Evolutionary conservation across 1,140 invertebrate genomes (phyloP).

Genomic region (Marisa cornuarietis): DNA sequence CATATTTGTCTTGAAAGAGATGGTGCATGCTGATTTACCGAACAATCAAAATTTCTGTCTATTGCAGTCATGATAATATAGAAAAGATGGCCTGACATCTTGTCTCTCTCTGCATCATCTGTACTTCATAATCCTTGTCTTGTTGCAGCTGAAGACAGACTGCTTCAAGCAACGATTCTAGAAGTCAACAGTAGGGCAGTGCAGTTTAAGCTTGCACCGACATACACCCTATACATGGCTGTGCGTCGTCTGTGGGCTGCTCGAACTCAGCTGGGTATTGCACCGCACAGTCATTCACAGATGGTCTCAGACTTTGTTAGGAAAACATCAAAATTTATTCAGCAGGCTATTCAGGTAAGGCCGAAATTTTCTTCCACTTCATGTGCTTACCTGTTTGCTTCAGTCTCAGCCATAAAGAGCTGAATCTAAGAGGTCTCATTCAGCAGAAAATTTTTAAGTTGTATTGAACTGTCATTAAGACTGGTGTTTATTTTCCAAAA

Average conservation of each 20-base stretch:
- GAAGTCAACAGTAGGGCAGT: slow-evolving; percentile 76
- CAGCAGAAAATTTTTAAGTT: no score
- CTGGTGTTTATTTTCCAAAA: no score
- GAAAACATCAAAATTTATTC: slow-evolving; percentile 87
- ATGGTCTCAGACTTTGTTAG: slow-evolving; percentile 87
- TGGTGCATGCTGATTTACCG: no score
- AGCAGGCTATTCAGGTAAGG: slow-evolving; percentile 78
- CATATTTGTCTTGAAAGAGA: no score
- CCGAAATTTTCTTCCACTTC: background rate
- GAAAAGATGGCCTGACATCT: no score
- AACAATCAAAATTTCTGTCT: no score
- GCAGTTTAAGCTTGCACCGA: slow-evolving; percentile 82
- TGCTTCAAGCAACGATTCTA: slow-evolving; percentile 86
- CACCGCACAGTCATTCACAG: slow-evolving; percentile 89
- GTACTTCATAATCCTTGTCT: background rate
- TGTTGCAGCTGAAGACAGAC: slow-evolving; percentile 80
- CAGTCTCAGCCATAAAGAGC: no score
- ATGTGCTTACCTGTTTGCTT: background rate
- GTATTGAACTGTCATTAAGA: no score
- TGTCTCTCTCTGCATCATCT: no score
- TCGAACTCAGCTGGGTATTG: slow-evolving; percentile 89
- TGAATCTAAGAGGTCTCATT: no score
- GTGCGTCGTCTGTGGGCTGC: slow-evolving; percentile 90
- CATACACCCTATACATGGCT: slow-evolving; percentile 94
- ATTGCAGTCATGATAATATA: no score